phyloP scores from a whole-genome alignment of 2,113 vertebrate genomes.

The Synchiropus splendidus region DNA sequence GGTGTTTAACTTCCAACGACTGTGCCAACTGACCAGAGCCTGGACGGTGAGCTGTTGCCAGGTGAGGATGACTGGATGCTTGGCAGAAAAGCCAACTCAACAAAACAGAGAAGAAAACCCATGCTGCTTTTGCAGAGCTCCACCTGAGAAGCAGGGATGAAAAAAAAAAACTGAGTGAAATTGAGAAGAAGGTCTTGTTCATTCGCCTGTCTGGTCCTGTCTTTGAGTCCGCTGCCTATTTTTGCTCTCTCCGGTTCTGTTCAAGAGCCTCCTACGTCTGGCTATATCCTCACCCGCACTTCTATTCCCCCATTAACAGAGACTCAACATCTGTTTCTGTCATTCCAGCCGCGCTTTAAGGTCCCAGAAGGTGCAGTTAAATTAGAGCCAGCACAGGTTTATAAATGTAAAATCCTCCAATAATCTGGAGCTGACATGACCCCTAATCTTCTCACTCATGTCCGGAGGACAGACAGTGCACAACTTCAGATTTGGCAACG shows the following conservation, averaged over 20 bases:
- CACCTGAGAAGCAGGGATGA: constrained; percentile 19
- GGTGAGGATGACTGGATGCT: constrained; percentile 35
- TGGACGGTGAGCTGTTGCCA: constrained; percentile 32
- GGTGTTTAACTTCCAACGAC: constrained; percentile 40
- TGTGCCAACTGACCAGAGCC: constrained; percentile 42
- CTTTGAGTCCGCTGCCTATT: constrained; percentile 27
- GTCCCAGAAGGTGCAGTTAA: constrained; percentile 69
- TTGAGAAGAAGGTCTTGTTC: constrained; percentile 2
- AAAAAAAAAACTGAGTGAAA: constrained; percentile 1
- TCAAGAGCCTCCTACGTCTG: constrained; percentile 16
- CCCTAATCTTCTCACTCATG: constrained; percentile 52
- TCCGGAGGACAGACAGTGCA: constrained; percentile 21
- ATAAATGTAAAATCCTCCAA: constrained; percentile 69
- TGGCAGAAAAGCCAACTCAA: constrained; percentile 27
- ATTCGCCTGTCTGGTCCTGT: constrained; percentile 37
- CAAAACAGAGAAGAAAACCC: constrained; percentile 23
- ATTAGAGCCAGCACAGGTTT: constrained; percentile 66
- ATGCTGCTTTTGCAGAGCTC: constrained; percentile 9
- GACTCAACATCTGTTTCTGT: constrained; percentile 67
- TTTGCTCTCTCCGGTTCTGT: constrained; percentile 14
- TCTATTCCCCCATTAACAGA: constrained; percentile 49
- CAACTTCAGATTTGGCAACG: constrained; percentile 28
- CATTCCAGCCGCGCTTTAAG: constrained; percentile 54
- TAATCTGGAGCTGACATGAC: constrained; percentile 65
- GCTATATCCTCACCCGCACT: constrained; percentile 16